These are phyloP conservation scores for Caenorhabditis inopinata DNA, from an alignment of 1,140 invertebrate genomes.

Conservation along the genomic window DNA sequence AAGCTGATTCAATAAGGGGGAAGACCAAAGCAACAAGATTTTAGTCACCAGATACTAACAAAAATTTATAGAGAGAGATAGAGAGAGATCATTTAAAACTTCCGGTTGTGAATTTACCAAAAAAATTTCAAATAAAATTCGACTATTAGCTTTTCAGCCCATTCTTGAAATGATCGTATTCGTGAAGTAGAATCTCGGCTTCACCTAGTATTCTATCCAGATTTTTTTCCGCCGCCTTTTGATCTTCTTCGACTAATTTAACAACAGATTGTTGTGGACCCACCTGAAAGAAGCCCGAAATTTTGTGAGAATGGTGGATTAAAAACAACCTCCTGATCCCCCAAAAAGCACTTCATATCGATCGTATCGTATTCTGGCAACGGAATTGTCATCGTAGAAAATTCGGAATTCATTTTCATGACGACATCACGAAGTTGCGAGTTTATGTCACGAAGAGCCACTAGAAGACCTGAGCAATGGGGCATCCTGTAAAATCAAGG, in stretches of 20 bases:
- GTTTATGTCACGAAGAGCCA: neutral
- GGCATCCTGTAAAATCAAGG: neutral
- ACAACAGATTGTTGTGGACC: neutral
- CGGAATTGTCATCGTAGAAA: neutral
- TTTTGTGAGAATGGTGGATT: too few relatives aligned
- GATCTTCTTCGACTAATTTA: neutral
- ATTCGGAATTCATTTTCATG: neutral
- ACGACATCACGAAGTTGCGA: neutral
- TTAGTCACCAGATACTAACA: too few relatives aligned
- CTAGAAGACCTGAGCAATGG: neutral
- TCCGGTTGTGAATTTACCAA: too few relatives aligned
- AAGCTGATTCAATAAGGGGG: too few relatives aligned
- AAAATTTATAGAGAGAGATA: too few relatives aligned
- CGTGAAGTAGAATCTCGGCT: neutral
- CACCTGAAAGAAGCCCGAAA: neutral
- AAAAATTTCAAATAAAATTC: too few relatives aligned
- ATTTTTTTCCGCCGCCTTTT: neutral
- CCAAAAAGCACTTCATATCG: neutral
- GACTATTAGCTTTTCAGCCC: neutral
- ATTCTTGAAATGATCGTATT: neutral
- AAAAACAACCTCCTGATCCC: neutral
- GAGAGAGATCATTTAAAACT: too few relatives aligned
- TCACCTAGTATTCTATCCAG: neutral
- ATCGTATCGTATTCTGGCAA: neutral
- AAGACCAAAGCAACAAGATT: too few relatives aligned